Evolutionary conservation across 1,140 invertebrate genomes (phyloP).

Genomic region (Vanessa tameamea): DNA sequence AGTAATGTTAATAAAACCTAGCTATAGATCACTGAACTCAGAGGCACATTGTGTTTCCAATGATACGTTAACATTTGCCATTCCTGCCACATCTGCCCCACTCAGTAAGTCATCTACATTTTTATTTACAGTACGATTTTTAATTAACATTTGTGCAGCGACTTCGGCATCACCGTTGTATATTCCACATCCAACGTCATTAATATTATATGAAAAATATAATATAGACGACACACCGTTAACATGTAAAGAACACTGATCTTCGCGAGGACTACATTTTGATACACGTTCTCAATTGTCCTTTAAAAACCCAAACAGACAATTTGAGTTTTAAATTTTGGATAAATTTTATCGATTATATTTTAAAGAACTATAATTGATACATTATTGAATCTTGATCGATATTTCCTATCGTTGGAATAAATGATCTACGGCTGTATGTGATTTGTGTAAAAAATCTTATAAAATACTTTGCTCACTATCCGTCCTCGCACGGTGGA

Average conservation of each 20-base stretch:
- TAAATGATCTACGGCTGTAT: constrained; percentile 15
- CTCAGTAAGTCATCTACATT: constrained; percentile 44
- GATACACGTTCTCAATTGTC: constrained; percentile 13
- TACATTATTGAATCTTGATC: not conserved
- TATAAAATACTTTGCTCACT: constrained; percentile 32
- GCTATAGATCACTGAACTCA: constrained; percentile 62
- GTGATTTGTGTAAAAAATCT: constrained; percentile 36
- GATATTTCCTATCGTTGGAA: not conserved
- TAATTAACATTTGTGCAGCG: constrained; percentile 44
- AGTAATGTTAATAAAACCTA: constrained; percentile 56
- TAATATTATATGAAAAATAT: constrained; percentile 39
- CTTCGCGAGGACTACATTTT: constrained; percentile 23
- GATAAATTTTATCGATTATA: not conserved
- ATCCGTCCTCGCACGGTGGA: constrained; percentile 28
- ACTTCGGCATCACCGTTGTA: constrained; percentile 38
- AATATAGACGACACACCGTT: constrained; percentile 42
- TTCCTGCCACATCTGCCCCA: constrained; percentile 53
- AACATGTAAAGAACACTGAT: constrained; percentile 30
- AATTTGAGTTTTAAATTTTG: not conserved
- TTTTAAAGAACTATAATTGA: not conserved
- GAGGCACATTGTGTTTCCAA: constrained; percentile 66
- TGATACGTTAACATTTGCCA: constrained; percentile 38
- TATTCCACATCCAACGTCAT: constrained; percentile 28
- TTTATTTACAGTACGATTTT: constrained; percentile 57
- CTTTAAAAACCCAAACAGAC: constrained; percentile 26